Percentiles rank a stretch among this genome's conserved stretches.
phyloP scores from a whole-genome alignment of 2,888 invertebrate genomes.

The Hecatera dysodea region DNA sequence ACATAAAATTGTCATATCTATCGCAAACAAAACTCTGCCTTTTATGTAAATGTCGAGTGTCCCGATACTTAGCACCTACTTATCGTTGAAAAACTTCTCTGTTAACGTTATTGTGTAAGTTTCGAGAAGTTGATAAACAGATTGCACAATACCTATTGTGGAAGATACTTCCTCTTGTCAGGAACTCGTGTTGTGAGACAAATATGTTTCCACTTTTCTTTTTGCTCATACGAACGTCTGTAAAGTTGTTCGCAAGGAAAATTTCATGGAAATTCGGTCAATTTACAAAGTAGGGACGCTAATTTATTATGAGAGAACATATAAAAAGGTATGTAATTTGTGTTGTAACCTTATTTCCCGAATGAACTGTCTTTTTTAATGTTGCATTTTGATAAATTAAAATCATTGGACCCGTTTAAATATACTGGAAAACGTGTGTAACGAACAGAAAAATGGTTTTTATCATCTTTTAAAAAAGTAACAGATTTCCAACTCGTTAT shows the following conservation, averaged over 20 bases:
- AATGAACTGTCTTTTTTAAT: too few relatives aligned
- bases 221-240: slow-evolving; percentile 6
- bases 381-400: not conserved
- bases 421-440: not conserved
- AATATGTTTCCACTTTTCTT: slow-evolving; percentile 31
- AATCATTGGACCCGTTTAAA: too few relatives aligned
- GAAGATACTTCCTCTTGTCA: slow-evolving; percentile 35
- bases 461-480: not conserved
- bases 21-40: not conserved
- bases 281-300: not conserved
- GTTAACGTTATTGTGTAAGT: slow-evolving; percentile 51
- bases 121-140: slow-evolving; percentile 43
- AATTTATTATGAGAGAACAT: not conserved
- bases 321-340: not conserved
- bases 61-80: slow-evolving; percentile 42
- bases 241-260: not conserved
- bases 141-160: slow-evolving; percentile 57
- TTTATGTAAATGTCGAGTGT: slow-evolving; percentile 16
- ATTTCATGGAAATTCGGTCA: not conserved
- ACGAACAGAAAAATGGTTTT: not conserved
- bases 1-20: slow-evolving; percentile 1
- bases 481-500: slow-evolving; percentile 4
- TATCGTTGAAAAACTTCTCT: slow-evolving; percentile 40
- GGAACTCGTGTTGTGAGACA: slow-evolving; percentile 38
- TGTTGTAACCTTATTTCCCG: too few relatives aligned